Percentiles rank a stretch among this genome's conserved stretches.
phyloP scores from a whole-genome alignment of 2,797 vertebrate genomes.

The Sebastiscus albofasciatus region DNA sequence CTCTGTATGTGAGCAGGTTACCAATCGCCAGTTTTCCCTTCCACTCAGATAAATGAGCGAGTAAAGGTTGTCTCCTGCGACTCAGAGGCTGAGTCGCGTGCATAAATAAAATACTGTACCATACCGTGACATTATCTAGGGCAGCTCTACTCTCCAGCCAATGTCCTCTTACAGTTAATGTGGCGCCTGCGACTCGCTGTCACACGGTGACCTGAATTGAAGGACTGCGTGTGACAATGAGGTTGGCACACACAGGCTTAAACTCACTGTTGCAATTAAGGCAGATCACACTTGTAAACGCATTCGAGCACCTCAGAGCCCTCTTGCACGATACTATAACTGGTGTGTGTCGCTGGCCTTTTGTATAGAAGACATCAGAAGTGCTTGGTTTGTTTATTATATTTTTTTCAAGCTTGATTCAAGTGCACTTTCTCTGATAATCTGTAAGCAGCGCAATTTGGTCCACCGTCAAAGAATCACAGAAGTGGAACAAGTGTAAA shows the following conservation, averaged over 20 bases:
- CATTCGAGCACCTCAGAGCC: neutral
- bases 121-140: conserved; percentile 63
- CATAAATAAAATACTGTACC: conserved; percentile 55
- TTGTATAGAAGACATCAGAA: neutral
- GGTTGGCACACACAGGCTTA: neutral
- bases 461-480: conserved; percentile 32
- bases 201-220: conserved; percentile 65
- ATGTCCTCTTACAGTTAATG: conserved; percentile 27
- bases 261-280: conserved; percentile 17
- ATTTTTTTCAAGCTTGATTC: conserved; percentile 6
- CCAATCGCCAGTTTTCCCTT: conserved; percentile 5
- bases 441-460: conserved; percentile 21
- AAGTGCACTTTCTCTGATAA: conserved; percentile 20
- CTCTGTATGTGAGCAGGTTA: conserved; percentile 24
- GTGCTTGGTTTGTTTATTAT: conserved; percentile 13
- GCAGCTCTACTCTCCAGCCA: conserved; percentile 43
- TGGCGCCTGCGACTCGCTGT: conserved; percentile 31
- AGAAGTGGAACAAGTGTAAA: conserved; percentile 47
- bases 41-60: neutral
- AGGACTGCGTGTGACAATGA: conserved; percentile 31
- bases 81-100: conserved; percentile 2
- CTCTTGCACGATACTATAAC: neutral
- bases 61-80: conserved; percentile 18
- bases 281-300: conserved; percentile 25
- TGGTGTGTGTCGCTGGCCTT: neutral